These are phyloP conservation scores for Acanthurus lineatus DNA, from an alignment of 2,797 vertebrate genomes.

Conservation along the genomic window DNA sequence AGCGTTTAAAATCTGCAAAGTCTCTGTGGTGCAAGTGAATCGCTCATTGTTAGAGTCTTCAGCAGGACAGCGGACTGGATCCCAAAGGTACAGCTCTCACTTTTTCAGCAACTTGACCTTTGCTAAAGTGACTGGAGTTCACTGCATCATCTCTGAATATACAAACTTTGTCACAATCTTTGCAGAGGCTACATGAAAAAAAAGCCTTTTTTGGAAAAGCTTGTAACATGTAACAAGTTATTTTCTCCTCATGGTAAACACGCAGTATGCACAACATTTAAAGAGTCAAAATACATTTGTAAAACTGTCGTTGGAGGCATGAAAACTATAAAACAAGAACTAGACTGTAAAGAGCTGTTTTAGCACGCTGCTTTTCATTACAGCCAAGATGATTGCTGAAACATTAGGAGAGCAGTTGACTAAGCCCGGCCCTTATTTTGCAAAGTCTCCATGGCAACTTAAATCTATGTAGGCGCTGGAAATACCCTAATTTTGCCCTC, in stretches of 20 bases:
- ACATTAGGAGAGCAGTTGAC: conserved; percentile 71
- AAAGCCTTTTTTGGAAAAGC: conserved; percentile 1
- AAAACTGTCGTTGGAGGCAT: conserved; percentile 39
- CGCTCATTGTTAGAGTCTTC: conserved; percentile 52
- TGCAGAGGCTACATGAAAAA: not conserved
- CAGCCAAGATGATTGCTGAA: conserved; percentile 67
- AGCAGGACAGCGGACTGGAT: conserved; percentile 29
- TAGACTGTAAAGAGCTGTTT: conserved; percentile 42
- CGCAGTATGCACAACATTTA: conserved; percentile 6
- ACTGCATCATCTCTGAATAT: conserved; percentile 4
- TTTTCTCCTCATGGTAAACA: conserved; percentile 1
- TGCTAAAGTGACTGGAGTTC: not conserved
- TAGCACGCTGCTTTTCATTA: conserved; percentile 77
- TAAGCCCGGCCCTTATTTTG: conserved; percentile 80
- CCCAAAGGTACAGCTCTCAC: conserved; percentile 29
- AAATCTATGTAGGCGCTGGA: conserved; percentile 79
- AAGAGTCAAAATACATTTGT: conserved; percentile 21
- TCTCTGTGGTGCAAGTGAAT: conserved; percentile 42
- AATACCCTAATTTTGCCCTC: conserved; percentile 74
- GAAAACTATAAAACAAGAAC: conserved; percentile 48
- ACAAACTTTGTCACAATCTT: conserved; percentile 1
- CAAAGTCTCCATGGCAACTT: conserved; percentile 78
- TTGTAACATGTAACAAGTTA: not conserved
- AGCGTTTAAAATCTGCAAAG: conserved; percentile 53
- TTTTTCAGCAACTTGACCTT: conserved; percentile 44